Conservation (phyloP, 1,140 invertebrate genomes). For the Drosophila kurseongensis region DNA sequence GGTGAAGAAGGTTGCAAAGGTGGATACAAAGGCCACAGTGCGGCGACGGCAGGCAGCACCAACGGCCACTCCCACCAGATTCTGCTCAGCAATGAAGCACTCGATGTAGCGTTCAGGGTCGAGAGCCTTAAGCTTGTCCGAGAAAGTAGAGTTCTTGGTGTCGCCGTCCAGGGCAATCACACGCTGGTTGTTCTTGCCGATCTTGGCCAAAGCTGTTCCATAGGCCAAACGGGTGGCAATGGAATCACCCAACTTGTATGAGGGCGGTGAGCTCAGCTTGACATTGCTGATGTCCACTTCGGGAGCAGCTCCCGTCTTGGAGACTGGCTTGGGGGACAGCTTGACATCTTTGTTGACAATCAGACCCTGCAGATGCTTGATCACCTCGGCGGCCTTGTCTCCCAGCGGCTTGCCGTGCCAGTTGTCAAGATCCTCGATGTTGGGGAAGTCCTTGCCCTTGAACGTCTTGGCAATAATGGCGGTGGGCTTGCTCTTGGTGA, state of each 20-base stretch:
- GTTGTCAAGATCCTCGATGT: conserved; percentile 96
- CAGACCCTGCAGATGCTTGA: conserved; percentile 89
- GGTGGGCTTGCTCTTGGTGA: conserved; percentile 93
- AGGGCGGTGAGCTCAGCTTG: conserved; percentile 92
- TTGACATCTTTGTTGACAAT: conserved; percentile 88
- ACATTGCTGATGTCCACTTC: conserved; percentile 90
- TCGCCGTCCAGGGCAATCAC: conserved; percentile 98
- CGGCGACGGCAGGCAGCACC: conserved; percentile 95
- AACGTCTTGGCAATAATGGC: conserved; percentile 98
- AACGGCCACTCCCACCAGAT: conserved; percentile 97
- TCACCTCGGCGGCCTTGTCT: conserved; percentile 90
- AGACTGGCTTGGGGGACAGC: conserved; percentile 88
- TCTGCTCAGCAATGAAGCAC: conserved; percentile 99
- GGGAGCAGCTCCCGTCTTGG: conserved; percentile 90
- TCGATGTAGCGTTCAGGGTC: conserved; percentile 95
- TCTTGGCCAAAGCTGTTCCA: conserved; percentile 96
- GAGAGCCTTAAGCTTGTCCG: conserved; percentile 94
- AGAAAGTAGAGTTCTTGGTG: conserved; percentile 99
- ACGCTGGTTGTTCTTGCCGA: conserved; percentile 92
- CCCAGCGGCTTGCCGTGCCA: conserved; percentile 99
- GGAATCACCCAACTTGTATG: conserved; percentile 92
- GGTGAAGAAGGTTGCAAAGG: conserved; percentile 99
- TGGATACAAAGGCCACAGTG: conserved; percentile 96
- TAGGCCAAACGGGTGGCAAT: conserved; percentile 98
- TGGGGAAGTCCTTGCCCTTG: conserved; percentile 95